Conservation (phyloP, 2,888 invertebrate species). For the Pardosa pseudoannulata region DNA sequence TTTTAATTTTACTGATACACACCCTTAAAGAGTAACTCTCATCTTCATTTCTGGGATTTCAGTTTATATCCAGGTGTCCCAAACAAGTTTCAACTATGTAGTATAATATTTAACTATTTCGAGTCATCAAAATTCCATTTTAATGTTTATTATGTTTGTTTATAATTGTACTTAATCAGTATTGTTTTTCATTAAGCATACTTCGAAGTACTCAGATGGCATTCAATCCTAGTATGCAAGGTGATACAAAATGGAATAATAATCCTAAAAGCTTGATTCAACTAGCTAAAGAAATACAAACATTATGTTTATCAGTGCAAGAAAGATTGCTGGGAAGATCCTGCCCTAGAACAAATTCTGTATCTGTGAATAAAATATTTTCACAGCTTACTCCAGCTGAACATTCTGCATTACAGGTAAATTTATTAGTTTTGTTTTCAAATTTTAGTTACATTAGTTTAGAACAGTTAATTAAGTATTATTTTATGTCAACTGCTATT, state of each 20-base stretch:
- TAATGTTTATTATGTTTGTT: too few species aligned
- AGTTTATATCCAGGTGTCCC: too few species aligned
- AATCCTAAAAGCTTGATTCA: neutral
- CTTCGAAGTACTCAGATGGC: neutral
- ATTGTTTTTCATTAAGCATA: neutral
- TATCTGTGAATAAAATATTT: neutral
- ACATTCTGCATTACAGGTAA: slow-evolving; percentile 33
- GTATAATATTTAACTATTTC: too few species aligned
- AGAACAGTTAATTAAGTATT: too few species aligned
- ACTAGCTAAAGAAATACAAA: slow-evolving; percentile 9
- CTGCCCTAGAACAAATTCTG: neutral
- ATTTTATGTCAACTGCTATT: too few species aligned
- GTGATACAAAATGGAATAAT: neutral
- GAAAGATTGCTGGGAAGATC: slow-evolving; percentile 34
- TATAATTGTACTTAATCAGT: too few species aligned
- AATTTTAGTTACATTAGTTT: too few species aligned
- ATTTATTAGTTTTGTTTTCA: neutral
- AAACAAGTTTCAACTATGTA: too few species aligned
- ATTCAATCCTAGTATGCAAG: slow-evolving; percentile 6
- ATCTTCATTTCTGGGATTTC: too few species aligned
- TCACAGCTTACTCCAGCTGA: slow-evolving; percentile 30
- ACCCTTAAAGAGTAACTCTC: too few species aligned
- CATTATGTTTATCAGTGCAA: slow-evolving; percentile 25
- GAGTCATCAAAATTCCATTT: too few species aligned
- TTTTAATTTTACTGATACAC: too few species aligned